Percentiles rank a stretch among this genome's conserved stretches.
phyloP scores from a whole-genome alignment of 2,888 invertebrate genomes.

The Sepioteuthis lessoniana region DNA sequence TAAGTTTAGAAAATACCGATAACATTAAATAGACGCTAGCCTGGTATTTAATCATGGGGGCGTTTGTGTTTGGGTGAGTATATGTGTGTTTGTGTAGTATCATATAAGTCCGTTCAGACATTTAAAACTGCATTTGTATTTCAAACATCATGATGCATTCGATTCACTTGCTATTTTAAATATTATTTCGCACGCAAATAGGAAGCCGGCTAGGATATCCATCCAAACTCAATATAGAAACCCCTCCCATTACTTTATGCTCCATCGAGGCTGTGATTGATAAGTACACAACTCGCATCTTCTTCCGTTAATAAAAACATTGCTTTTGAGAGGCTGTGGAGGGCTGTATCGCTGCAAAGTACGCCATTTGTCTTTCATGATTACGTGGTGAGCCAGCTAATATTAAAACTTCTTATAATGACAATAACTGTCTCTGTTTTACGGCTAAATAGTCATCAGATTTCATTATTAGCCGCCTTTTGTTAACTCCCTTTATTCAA shows the following conservation, averaged over 20 bases:
- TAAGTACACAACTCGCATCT: not conserved
- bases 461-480: not conserved
- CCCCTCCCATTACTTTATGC: not conserved
- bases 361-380: not conserved
- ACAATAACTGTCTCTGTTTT: not conserved
- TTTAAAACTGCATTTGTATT: not conserved
- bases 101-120: not conserved
- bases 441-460: conserved; percentile 12
- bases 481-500: not conserved
- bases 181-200: not conserved
- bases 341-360: not conserved
- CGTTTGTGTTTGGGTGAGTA: too few species aligned
- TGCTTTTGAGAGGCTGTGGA: not conserved
- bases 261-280: not conserved
- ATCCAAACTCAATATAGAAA: not conserved
- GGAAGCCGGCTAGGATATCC: not conserved
- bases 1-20: too few species aligned
- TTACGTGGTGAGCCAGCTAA: not conserved
- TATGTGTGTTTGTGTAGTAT: too few species aligned
- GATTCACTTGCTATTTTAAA: not conserved
- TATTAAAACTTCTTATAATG: conserved; percentile 4
- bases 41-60: too few species aligned
- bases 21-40: too few species aligned
- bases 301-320: conserved; percentile 5
- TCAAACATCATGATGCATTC: not conserved